Evolutionary conservation across 1,140 invertebrate species (phyloP).

Genomic region (Oryctes rhinoceros): DNA sequence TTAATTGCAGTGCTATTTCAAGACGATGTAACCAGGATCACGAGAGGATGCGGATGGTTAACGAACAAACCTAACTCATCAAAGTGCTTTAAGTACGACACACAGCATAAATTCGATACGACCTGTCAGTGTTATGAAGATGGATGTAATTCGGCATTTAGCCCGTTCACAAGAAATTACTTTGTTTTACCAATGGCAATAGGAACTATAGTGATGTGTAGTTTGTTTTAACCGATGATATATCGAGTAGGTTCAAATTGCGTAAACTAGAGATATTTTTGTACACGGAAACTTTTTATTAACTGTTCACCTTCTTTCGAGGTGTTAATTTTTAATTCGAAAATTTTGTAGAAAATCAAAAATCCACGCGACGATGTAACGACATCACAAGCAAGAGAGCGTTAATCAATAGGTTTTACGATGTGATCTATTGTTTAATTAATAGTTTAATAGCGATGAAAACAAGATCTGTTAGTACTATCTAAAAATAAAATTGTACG

Average conservation of each 20-base stretch:
- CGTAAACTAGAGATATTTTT: too few species aligned
- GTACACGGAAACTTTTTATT: too few species aligned
- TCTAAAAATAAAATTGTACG: too few species aligned
- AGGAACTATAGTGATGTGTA: neutral
- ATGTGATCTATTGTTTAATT: too few species aligned
- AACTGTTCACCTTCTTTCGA: too few species aligned
- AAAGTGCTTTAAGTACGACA: slow-evolving; percentile 16
- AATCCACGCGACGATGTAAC: too few species aligned
- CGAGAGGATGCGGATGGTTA: slow-evolving; percentile 22
- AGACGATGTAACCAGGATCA: neutral
- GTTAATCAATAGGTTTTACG: too few species aligned
- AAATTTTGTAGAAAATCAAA: too few species aligned
- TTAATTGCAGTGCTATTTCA: neutral
- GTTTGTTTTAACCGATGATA: neutral
- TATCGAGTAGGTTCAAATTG: neutral
- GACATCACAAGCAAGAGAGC: too few species aligned
- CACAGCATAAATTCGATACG: slow-evolving; percentile 3
- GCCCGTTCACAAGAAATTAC: neutral
- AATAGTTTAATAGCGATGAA: too few species aligned
- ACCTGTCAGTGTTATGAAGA: slow-evolving; percentile 5
- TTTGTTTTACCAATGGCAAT: neutral
- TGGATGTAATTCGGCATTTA: slow-evolving; percentile 7
- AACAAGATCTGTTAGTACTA: too few species aligned
- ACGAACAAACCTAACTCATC: neutral
- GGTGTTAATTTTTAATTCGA: too few species aligned